phyloP scores from a whole-genome alignment of 2,113 vertebrate genomes.

The Eurypyga helias region DNA sequence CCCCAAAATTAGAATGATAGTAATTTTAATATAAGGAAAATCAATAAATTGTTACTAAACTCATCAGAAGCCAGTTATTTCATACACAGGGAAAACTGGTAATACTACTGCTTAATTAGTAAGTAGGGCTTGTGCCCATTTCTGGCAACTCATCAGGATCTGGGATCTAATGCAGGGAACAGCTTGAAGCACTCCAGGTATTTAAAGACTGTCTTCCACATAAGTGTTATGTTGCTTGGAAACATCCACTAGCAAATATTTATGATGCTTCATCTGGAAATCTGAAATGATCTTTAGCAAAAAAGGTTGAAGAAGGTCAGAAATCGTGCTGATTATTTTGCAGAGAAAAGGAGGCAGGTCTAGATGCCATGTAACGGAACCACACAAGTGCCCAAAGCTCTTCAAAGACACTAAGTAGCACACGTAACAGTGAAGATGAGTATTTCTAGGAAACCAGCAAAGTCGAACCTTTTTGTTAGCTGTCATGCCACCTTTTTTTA shows the following conservation, averaged over 20 bases:
- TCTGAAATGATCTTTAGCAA: background rate
- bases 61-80: background rate
- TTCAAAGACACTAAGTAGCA: background rate
- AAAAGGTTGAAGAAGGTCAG: background rate
- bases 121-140: background rate
- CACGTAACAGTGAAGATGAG: background rate
- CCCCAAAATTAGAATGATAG: background rate
- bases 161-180: background rate
- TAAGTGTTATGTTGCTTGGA: constrained; percentile 10
- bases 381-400: background rate
- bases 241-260: background rate
- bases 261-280: background rate
- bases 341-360: background rate
- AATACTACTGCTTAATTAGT: background rate
- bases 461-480: background rate
- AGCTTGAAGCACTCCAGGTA: constrained; percentile 3
- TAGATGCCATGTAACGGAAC: background rate
- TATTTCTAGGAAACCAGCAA: background rate
- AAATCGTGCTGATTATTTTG: background rate
- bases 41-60: background rate
- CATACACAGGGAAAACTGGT: background rate
- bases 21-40: background rate
- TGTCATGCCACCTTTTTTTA: background rate
- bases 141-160: background rate
- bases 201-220: background rate